Percentiles rank a stretch among this genome's conserved stretches.
Conservation (phyloP, 1,140 invertebrate species). For the Tetramorium alpestre region DNA sequence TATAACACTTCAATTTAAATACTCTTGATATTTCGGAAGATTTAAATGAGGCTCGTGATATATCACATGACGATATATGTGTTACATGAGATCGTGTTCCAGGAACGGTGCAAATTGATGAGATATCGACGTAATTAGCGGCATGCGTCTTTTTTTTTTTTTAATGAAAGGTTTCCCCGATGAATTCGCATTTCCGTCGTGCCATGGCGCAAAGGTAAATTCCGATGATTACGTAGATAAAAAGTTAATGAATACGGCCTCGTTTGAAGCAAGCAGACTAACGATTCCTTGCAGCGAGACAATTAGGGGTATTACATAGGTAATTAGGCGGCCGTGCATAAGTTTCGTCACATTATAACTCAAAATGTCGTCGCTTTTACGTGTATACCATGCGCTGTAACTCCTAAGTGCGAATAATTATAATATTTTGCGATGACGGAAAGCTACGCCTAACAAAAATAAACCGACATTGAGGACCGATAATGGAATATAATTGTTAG, state of each 20-base stretch:
- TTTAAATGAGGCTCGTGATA: not conserved
- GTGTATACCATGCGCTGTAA: not conserved
- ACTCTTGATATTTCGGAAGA: not conserved
- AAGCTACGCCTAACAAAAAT: not conserved
- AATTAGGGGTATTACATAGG: slow-evolving; percentile 64
- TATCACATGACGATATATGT: not conserved
- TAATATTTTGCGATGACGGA: not conserved
- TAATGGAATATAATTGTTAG: not conserved
- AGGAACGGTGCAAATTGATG: slow-evolving; percentile 12
- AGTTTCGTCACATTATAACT: slow-evolving; percentile 42
- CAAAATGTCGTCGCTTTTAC: not conserved
- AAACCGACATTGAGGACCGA: not conserved
- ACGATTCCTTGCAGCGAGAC: slow-evolving; percentile 56
- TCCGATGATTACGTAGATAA: slow-evolving; percentile 61
- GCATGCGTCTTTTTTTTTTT: slow-evolving; percentile 17
- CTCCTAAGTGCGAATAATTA: not conserved
- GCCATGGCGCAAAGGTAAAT: slow-evolving; percentile 18
- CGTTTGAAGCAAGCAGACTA: slow-evolving; percentile 54
- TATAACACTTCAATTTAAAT: not conserved
- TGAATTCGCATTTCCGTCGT: slow-evolving; percentile 42
- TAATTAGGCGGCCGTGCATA: slow-evolving; percentile 52
- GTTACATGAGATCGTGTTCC: not conserved
- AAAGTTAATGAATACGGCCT: slow-evolving; percentile 49
- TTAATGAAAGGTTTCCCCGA: not conserved
- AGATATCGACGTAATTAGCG: slow-evolving; percentile 30